Evolutionary conservation across 2,113 vertebrate genomes (phyloP), one percentile per base, ranked within the genome.

Genomic region (Nestor notabilis): DNA sequence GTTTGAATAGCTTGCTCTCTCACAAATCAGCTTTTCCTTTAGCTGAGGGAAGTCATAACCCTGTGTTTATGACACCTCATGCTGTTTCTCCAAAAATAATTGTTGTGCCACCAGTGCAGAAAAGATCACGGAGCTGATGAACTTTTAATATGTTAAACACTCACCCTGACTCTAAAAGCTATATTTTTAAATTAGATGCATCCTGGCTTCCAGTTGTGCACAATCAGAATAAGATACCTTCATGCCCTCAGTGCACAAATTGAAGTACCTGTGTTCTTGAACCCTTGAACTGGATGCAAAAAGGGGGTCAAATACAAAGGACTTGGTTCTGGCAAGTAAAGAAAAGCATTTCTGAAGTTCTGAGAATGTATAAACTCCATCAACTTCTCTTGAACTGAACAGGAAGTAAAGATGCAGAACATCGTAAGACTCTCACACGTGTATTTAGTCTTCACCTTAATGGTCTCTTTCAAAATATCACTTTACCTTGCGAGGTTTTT

Each of bases 81-180:
- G 83, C 84, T 95, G 91, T 78, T 97, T 85, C 79, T 91, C 35
- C n/a, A 94, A 71, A 97, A 97, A 94, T 94, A 95, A 95, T 83
- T 85, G 69, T 74, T 86, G 35, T 90, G 75, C 72, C 63, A 94
- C 53, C 53, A 80, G 61, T 71, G 56, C 76, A 77, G 84, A 80
- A 95, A 61, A 90, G 87, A 90, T 96, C 79, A 68, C 10, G 33
- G 7, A 64, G 37, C 25, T 7, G 7, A 91, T 89, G 92, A 96
- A 87, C 92, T 90, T 97, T 95, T 95, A 91, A 92, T 95, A 72
- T 46, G 58, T 77, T 94, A 89, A 96, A 83, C 76, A 79, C 20
- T 93, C 60, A 91, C 27, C 53, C 35, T 80, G 75, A 61, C 50
- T 94, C 17, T 4, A 76, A 81, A 96, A 82, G 53, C 58, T 58